Percentiles rank a stretch among this genome's conserved stretches.
phyloP scores from a whole-genome alignment of 2,113 vertebrate genomes.

The Pitta sordida region DNA sequence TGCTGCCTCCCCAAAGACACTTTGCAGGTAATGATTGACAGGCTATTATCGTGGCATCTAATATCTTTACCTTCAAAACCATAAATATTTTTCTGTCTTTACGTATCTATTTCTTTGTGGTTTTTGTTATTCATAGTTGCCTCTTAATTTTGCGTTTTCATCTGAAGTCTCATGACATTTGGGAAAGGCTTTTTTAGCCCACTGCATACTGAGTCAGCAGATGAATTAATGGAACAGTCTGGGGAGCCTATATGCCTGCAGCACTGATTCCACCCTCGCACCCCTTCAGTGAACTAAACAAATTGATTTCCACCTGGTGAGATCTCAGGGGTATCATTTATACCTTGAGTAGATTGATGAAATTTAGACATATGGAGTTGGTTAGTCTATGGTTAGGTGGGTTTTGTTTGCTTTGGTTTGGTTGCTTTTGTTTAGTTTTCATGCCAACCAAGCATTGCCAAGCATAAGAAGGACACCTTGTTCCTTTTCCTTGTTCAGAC shows the following conservation, averaged over 20 bases:
- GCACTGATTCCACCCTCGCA: background rate
- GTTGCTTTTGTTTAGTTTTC: background rate
- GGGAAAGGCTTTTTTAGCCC: background rate
- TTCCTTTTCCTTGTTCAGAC: background rate
- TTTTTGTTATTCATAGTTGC: background rate
- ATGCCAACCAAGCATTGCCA: background rate
- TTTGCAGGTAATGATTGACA: background rate
- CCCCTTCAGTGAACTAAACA: background rate
- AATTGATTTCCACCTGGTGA: background rate
- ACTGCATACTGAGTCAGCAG: background rate
- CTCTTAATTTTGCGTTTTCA: background rate
- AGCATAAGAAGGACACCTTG: background rate
- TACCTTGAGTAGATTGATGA: background rate
- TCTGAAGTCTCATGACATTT: background rate
- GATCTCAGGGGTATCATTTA: background rate
- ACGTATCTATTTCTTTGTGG: background rate
- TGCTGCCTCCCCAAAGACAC: background rate
- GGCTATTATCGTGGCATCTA: constrained; percentile 1
- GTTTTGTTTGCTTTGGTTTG: background rate
- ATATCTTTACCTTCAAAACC: background rate
- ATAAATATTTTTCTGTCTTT: background rate
- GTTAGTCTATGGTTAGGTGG: background rate
- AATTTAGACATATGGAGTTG: background rate
- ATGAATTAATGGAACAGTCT: background rate
- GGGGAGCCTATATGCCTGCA: background rate